Evolutionary conservation across 2,888 invertebrate species (phyloP).

Genomic region (Drosophila cognata): DNA sequence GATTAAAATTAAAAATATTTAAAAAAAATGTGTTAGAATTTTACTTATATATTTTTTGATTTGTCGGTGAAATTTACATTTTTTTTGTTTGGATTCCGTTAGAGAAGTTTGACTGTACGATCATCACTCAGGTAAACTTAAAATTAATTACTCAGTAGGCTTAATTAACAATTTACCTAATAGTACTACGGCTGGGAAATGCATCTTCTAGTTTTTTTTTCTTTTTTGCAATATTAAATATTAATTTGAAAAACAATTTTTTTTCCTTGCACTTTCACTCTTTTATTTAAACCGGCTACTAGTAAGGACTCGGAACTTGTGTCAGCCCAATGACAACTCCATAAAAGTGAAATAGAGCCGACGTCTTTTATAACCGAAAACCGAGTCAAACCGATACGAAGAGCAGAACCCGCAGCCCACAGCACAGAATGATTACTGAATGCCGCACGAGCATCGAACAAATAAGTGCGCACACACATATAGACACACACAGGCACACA

Average conservation of each 20-base stretch:
- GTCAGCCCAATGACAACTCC: slow-evolving; percentile 68
- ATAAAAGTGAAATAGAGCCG: slow-evolving; percentile 56
- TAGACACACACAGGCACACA: slow-evolving; percentile 20
- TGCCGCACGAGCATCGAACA: slow-evolving; percentile 65
- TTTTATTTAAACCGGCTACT: slow-evolving; percentile 14
- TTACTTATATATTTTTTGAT: neutral
- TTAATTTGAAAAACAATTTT: neutral
- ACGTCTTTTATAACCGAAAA: slow-evolving; percentile 69
- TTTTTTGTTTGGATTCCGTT: neutral
- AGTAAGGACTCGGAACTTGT: slow-evolving; percentile 62
- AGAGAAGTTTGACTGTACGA: neutral
- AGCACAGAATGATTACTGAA: slow-evolving; percentile 84
- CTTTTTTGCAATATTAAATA: slow-evolving; percentile 20
- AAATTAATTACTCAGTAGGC: neutral
- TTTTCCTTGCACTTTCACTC: slow-evolving; percentile 30
- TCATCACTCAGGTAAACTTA: neutral
- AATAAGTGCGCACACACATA: slow-evolving; percentile 53
- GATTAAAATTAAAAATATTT: too few species aligned
- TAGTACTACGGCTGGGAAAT: slow-evolving; percentile 27
- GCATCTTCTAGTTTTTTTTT: slow-evolving; percentile 26
- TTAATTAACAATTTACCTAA: slow-evolving; percentile 40
- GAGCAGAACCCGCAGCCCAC: slow-evolving; percentile 79
- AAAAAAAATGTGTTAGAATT: neutral
- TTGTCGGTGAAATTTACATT: neutral
- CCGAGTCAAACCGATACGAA: slow-evolving; percentile 53